A percentile compares a stretch with the other conserved stretches of the same genome.
Evolutionary conservation across 2,113 vertebrate species (phyloP).

Genomic region (Hiodon tergisus): DNA sequence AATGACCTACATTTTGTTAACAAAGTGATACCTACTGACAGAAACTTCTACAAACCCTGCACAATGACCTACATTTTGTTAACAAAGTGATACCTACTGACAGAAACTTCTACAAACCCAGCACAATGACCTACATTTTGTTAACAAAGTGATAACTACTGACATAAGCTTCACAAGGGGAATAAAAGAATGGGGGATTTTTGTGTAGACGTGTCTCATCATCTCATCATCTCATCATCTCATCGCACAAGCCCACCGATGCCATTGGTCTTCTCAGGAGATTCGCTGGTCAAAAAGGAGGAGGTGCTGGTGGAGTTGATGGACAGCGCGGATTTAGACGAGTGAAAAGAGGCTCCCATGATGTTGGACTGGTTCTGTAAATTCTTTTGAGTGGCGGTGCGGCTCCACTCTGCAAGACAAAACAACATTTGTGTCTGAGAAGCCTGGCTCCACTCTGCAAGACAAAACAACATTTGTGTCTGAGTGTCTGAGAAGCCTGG

Average conservation of each 20-base stretch:
- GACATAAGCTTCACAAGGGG: background rate
- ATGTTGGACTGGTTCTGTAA: conserved; percentile 26
- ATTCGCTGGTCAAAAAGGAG: conserved; percentile 44
- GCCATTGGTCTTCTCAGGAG: conserved; percentile 31
- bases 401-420: conserved; percentile 62
- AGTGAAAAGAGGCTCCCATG: conserved; percentile 39
- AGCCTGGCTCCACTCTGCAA: background rate
- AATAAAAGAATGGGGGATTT: background rate
- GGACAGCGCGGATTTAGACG: conserved; percentile 31
- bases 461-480: background rate
- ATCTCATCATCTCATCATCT: too few relatives aligned
- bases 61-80: too few relatives aligned
- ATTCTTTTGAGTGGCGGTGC: conserved; percentile 47
- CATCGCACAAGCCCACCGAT: conserved; percentile 36
- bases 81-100: too few relatives aligned
- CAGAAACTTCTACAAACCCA: too few relatives aligned
- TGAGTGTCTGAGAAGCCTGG: background rate
- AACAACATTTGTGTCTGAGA: background rate
- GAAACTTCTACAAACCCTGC: too few relatives aligned
- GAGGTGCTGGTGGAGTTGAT: conserved; percentile 26
- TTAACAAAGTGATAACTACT: too few relatives aligned
- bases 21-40: too few relatives aligned
- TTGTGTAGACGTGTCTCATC: background rate
- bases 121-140: too few relatives aligned
- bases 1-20: too few relatives aligned